Conservation (phyloP, 1,140 invertebrate species). For the Caenorhabditis remanei region DNA sequence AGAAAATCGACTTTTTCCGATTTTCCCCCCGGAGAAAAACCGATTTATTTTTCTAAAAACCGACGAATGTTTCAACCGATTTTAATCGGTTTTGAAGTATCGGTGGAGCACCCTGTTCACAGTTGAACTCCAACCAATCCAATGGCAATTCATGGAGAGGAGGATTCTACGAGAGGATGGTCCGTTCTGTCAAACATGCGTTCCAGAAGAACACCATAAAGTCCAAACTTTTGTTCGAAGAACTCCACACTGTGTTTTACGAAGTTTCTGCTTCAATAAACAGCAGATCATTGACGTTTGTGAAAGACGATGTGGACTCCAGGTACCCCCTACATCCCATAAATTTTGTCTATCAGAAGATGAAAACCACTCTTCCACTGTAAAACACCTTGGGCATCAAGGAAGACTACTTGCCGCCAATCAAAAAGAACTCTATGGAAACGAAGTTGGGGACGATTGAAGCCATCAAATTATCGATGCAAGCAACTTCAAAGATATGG, state of each 20-base stretch:
- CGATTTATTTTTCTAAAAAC: no score
- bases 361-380: neutral
- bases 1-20: no score
- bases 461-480: neutral
- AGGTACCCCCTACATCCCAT: neutral
- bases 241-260: neutral
- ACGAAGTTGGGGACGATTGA: neutral
- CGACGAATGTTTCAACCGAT: no score
- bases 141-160: slow-evolving; percentile 57
- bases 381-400: neutral
- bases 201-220: slow-evolving; percentile 25
- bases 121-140: neutral
- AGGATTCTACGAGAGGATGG: slow-evolving; percentile 58
- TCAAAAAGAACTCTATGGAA: neutral
- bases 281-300: neutral
- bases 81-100: no score
- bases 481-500: neutral
- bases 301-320: neutral
- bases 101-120: no score
- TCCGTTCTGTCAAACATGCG: slow-evolving; percentile 49
- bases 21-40: no score
- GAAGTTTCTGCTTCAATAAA: neutral
- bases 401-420: neutral
- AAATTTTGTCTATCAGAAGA: neutral
- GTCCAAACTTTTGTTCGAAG: neutral